phyloP scores from a whole-genome alignment of 2,113 vertebrate genomes.

The Columba janthina region DNA sequence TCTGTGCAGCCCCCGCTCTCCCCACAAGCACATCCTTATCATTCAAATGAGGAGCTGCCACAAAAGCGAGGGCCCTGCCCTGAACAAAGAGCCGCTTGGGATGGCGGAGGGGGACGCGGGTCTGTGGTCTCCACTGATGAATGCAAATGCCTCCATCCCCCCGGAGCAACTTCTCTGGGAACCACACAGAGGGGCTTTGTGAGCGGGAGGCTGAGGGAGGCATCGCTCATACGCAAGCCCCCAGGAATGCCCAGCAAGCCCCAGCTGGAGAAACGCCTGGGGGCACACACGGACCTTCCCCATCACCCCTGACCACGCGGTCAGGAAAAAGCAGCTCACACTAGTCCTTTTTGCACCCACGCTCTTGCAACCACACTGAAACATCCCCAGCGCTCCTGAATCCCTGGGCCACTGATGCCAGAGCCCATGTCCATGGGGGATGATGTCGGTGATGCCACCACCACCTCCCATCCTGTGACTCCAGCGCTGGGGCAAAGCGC shows the following conservation, averaged over 20 bases:
- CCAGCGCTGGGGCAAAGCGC: not conserved
- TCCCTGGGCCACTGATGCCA: not conserved
- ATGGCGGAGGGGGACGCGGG: not conserved
- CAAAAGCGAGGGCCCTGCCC: conserved; percentile 13
- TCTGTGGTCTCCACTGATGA: not conserved
- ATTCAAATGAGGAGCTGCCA: conserved; percentile 40
- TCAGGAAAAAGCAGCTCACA: not conserved
- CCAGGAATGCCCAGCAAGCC: conserved; percentile 8
- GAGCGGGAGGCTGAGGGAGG: not conserved
- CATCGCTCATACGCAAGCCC: not conserved
- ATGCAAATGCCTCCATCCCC: conserved; percentile 49
- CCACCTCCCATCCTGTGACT: not conserved
- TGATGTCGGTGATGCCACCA: not conserved
- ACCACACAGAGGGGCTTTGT: conserved; percentile 38
- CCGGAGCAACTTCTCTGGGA: conserved; percentile 2
- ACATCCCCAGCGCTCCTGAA: not conserved
- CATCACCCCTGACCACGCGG: not conserved
- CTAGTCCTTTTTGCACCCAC: not conserved
- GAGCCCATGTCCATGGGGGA: not conserved
- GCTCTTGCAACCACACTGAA: not conserved
- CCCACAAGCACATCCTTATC: conserved; percentile 13
- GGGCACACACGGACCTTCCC: not conserved
- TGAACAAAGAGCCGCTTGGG: conserved; percentile 8
- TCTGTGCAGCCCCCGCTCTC: not conserved
- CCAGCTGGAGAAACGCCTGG: not conserved